Conservation (phyloP, 2,113 vertebrate species). For the Malurus cyaneus region DNA sequence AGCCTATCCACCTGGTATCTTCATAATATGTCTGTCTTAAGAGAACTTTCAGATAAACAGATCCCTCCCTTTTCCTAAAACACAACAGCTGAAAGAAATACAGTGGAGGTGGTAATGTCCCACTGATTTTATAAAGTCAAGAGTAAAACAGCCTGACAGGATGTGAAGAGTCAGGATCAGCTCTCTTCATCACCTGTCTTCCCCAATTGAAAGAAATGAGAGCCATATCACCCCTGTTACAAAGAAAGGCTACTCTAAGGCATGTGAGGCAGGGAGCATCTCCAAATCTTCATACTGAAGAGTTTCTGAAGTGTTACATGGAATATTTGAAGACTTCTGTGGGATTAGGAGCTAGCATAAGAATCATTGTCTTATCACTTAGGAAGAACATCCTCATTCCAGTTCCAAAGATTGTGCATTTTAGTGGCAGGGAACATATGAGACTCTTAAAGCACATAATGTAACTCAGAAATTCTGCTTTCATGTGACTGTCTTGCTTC, state of each 20-base stretch:
- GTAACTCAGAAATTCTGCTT: background rate
- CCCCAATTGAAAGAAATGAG: background rate
- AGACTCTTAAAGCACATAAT: background rate
- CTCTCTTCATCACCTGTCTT: background rate
- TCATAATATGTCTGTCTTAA: background rate
- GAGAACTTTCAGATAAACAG: background rate
- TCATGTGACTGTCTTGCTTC: background rate
- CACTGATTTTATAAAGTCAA: background rate
- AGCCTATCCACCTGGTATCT: background rate
- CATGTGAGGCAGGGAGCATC: fast-evolving
- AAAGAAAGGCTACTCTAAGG: background rate
- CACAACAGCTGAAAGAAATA: background rate
- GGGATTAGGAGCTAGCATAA: background rate
- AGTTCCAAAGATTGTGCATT: background rate
- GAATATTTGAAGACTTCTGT: background rate
- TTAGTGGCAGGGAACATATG: background rate
- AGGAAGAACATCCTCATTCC: background rate
- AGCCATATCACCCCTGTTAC: background rate
- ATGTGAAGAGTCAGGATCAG: background rate
- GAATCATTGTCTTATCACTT: background rate
- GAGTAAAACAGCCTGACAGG: background rate
- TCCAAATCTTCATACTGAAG: background rate
- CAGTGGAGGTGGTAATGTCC: background rate
- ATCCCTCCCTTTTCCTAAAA: background rate
- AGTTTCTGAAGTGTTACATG: background rate